These are phyloP conservation scores for Sebastes hubbsi DNA, from an alignment of 2,797 vertebrate species.

Conservation along the genomic window DNA sequence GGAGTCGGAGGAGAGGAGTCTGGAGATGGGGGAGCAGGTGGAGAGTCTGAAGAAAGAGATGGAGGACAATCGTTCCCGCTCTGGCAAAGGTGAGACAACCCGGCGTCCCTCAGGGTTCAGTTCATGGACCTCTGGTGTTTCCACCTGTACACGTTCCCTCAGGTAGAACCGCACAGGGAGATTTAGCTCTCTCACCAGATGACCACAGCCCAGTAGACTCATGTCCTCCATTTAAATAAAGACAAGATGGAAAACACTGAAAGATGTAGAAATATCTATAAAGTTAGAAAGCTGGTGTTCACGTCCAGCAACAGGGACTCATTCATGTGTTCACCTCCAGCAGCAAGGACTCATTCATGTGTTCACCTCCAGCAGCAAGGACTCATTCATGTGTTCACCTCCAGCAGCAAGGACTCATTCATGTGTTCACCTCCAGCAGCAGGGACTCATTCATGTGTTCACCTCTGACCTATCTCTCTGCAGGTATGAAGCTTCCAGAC, in stretches of 20 bases:
- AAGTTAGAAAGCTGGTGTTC: background rate
- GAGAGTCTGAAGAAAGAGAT: constrained; percentile 92
- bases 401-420: background rate
- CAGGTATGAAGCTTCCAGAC: constrained; percentile 92
- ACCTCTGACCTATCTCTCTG: background rate
- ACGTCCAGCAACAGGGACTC: background rate
- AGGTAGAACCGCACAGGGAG: background rate
- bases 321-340: background rate
- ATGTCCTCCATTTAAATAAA: background rate
- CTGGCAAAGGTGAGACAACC: constrained; percentile 85
- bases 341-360: background rate
- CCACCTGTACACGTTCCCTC: background rate
- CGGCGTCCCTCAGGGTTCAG: background rate
- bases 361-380: background rate
- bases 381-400: background rate
- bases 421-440: background rate
- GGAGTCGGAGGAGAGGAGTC: constrained; percentile 87
- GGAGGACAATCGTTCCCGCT: constrained; percentile 88
- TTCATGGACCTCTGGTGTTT: background rate
- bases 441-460: background rate
- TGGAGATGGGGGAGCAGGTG: constrained; percentile 88
- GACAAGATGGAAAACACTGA: background rate
- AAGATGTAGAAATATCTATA: background rate
- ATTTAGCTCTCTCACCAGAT: background rate
- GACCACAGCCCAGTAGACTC: background rate